Evolutionary conservation across 92 coral and sea anemone species (phyloP).

Genomic region (Actinostola sp.): DNA sequence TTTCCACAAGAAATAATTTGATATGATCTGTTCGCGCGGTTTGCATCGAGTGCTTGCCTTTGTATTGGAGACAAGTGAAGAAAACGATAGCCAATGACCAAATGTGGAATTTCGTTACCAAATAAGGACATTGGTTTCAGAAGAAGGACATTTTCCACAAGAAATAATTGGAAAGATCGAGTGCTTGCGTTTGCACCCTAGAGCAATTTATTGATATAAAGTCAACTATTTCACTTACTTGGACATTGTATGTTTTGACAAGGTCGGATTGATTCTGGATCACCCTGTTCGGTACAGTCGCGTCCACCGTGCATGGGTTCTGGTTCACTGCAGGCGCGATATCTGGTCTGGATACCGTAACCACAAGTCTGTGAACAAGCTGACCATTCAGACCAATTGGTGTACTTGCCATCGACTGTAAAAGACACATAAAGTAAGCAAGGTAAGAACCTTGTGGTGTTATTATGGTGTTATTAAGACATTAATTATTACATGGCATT

Average conservation of each 20-base stretch:
- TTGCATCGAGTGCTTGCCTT: too few relatives aligned
- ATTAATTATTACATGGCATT: neutral
- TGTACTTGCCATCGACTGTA: slow-evolving; percentile 91
- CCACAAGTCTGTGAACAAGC: slow-evolving; percentile 89
- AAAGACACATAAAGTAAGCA: neutral
- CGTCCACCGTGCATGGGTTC: slow-evolving; percentile 98
- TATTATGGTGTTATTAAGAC: neutral
- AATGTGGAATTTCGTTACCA: too few relatives aligned
- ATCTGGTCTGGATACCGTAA: slow-evolving; percentile 86
- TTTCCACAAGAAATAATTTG: too few relatives aligned
- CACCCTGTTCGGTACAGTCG: slow-evolving; percentile 95
- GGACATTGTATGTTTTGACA: slow-evolving; percentile 95
- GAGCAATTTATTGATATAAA: neutral
- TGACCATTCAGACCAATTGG: slow-evolving; percentile 93
- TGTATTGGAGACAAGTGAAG: too few relatives aligned
- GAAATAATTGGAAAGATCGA: neutral
- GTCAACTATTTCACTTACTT: slow-evolving; percentile 57
- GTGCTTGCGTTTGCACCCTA: neutral
- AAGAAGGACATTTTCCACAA: too few relatives aligned
- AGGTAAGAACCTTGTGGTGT: neutral
- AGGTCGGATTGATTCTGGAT: slow-evolving; percentile 85
- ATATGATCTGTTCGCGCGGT: too few relatives aligned
- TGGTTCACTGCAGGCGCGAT: slow-evolving; percentile 86
- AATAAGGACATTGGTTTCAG: too few relatives aligned
- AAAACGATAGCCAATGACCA: too few relatives aligned